phyloP scores from a whole-genome alignment of 1,140 invertebrate genomes.

The Drosophila takahashii region DNA sequence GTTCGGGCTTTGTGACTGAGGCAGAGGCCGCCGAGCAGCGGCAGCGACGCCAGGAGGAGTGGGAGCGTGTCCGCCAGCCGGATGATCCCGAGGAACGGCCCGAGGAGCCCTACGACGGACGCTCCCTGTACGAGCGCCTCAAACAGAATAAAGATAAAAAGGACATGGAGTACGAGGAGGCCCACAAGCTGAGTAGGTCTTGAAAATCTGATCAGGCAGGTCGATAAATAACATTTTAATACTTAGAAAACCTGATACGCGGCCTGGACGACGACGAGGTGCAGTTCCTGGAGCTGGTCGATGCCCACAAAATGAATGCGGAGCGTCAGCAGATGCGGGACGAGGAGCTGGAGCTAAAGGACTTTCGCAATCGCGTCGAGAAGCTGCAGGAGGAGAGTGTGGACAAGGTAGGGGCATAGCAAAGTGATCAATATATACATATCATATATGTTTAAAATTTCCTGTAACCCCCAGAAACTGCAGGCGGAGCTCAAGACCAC shows the following conservation, averaged over 20 bases:
- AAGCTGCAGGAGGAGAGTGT: conserved; percentile 90
- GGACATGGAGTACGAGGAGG: conserved; percentile 97
- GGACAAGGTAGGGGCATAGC: conserved; percentile 85
- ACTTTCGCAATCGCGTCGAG: conserved; percentile 93
- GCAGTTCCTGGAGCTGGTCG: conserved; percentile 95
- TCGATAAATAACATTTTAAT: background rate
- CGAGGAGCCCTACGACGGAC: conserved; percentile 92
- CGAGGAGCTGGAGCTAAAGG: conserved; percentile 92
- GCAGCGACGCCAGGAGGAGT: conserved; percentile 94
- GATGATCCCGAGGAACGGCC: conserved; percentile 95
- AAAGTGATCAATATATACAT: background rate
- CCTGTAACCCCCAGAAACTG: conserved; percentile 52
- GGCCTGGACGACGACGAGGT: conserved; percentile 98
- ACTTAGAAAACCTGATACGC: conserved; percentile 96
- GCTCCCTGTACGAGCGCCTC: conserved; percentile 94
- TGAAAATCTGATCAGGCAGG: too few relatives aligned
- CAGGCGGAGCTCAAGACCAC: conserved; percentile 71
- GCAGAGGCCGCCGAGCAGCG: conserved; percentile 92
- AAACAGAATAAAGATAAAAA: conserved; percentile 96
- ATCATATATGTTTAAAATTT: background rate
- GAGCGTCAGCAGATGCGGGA: conserved; percentile 92
- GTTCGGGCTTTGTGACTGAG: conserved; percentile 95
- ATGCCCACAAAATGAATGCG: conserved; percentile 92
- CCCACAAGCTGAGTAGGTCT: conserved; percentile 94
- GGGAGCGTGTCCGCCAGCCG: conserved; percentile 95